Evolutionary conservation across 2,888 invertebrate species (phyloP), one percentile per base, ranked within the genome.

Genomic region (Beris morrisii): DNA sequence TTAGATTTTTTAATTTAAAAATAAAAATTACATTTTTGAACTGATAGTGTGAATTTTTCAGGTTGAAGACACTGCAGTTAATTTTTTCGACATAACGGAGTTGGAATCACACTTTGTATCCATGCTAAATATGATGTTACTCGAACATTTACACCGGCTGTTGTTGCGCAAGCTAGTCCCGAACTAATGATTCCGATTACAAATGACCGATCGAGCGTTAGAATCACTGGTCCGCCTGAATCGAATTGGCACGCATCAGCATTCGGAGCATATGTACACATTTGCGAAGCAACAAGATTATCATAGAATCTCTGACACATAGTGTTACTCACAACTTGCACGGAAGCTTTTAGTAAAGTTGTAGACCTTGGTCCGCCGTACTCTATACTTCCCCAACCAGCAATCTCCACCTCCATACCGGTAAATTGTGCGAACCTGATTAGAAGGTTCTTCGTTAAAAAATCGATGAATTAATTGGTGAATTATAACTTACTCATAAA

Each of bases 401-500:
- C 38, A 15, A 50, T 61, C 13, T 61, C 38, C 7, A 30, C 61
- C 5, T 32, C 7, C 38, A 1, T 22, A n/a, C 31, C 52, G 3
- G 38, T 22, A 11, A 61, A 61, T 15, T 15, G 13, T 5, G 50
- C 38, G 22, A 52, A 50, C 2, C 61, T 61, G 38, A 15, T 38
- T 5, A 28, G 38, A 38, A 22, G 22, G 22, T 22, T 15, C 66
- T 0, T 7, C 22, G 53, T 28, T 7, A 52, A 15, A 4, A 55
- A 55, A 55, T n/a, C 15, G 38, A 30, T 52, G 31, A 55, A 22
- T 28, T 13, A 6, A 9, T 57, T 57, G 13, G 15, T 31, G 44
- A 43, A 15, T 31, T 7, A 9, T 11, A 57, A n/a, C 75, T 74
- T 69, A 76, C 72, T 69, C 71, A 67, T 80, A 80, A 46, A 76